Conservation (phyloP, 2,888 invertebrate species). For the Unio delphinus region DNA sequence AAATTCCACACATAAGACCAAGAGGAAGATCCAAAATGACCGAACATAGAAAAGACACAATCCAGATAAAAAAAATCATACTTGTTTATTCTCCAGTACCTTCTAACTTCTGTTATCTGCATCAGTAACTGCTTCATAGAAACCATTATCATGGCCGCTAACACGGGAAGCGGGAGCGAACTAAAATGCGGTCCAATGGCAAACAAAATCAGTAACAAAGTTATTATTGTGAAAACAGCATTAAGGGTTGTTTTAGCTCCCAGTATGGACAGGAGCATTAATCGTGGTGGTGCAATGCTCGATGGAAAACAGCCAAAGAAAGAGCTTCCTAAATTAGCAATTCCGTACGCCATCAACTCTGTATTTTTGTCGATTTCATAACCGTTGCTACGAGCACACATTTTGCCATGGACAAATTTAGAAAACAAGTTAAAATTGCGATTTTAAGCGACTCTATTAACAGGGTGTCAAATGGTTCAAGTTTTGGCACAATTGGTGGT, state of each 20-base stretch:
- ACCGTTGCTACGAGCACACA: constrained; percentile 63
- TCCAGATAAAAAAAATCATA: constrained; percentile 78
- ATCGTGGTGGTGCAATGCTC: constrained; percentile 64
- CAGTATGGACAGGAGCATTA: constrained; percentile 53
- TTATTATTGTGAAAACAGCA: constrained; percentile 47
- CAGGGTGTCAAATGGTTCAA: constrained; percentile 21
- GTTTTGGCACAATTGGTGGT: constrained; percentile 40
- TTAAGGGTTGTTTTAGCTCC: constrained; percentile 56
- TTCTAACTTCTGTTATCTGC: constrained; percentile 80
- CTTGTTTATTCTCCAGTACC: constrained; percentile 83
- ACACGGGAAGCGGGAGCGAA: constrained; percentile 61
- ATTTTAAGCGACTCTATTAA: constrained; percentile 43
- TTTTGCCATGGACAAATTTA: constrained; percentile 58
- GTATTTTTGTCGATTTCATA: constrained; percentile 66
- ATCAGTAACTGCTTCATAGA: constrained; percentile 72
- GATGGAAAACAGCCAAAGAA: constrained; percentile 70
- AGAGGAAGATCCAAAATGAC: constrained; percentile 62
- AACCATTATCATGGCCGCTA: constrained; percentile 72
- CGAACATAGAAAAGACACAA: constrained; percentile 37
- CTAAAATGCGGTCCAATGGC: constrained; percentile 58
- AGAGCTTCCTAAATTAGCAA: constrained; percentile 62
- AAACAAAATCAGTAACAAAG: constrained; percentile 58
- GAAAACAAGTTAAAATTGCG: constrained; percentile 46
- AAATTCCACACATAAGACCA: constrained; percentile 60
- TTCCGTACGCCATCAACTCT: constrained; percentile 70